Base-by-base conservation (phyloP, 2,888 invertebrate species). In the Entomobrya proxima region DNA sequence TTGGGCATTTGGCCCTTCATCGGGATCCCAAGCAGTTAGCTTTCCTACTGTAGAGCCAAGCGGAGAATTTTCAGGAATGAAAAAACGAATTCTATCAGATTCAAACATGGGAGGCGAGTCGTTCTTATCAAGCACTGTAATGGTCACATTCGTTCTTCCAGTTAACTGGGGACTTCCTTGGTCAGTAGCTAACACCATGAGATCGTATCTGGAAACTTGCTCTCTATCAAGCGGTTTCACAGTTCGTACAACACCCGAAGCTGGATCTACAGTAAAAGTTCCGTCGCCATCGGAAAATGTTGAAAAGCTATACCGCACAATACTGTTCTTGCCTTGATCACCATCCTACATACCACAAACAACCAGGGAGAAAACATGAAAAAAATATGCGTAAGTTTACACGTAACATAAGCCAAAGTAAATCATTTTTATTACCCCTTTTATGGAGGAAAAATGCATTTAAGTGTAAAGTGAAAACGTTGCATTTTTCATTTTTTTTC, bases 31-130 rank as follows among this genome's bases (percentile, higher is more conserved):
- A 0, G 98, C 97, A 90, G 95, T 94, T 80, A 98, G 95, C 91
- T 96, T 96, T 0, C 98, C 98, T 0, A 99, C 97, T 0, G 96
- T 96, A 0, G 98, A 97, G 0, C 98, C 98, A 0, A 98, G 94
- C 0, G 98, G 98, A n/a, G 97, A 97, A 91, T 99, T 99, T 92
- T 99, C 99, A 0, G 97, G 94, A 4, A 99, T 95, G 91, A 96
- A 97, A 50, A 98, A 94, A 0, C 95, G 94, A 15, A 99, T 95
- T 91, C 96, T 95, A 90, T 97, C 97, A 2, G 96, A 95, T 86
- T 96, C 95, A 92, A 98, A 98, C 0, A 96, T 95, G 0, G 97
- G 97, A 0, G 97, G 97, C 0, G 96, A 96, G 91, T 97, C 97
- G 91, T 97, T 97, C 55, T 86, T 85, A 79, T 91, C 87, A 21